Conservation (phyloP, 23 tunicate species). For the Ascidia mentula region DNA sequence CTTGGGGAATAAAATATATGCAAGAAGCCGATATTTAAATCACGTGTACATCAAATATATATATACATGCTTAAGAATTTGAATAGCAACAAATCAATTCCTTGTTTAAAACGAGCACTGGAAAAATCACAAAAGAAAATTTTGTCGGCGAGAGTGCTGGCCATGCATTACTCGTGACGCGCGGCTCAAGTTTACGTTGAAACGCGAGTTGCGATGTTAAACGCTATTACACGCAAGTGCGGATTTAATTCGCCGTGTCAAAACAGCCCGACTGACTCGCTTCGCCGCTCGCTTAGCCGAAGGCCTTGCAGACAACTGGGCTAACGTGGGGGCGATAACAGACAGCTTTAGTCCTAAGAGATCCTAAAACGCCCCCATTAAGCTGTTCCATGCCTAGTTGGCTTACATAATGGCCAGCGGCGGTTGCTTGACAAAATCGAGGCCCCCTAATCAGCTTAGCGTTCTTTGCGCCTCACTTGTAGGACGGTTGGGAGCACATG, state of each 20-base stretch:
- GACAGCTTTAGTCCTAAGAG: not conserved
- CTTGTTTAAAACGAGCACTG: not conserved
- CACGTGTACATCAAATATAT: not conserved
- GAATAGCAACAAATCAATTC: not conserved
- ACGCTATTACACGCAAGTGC: not conserved
- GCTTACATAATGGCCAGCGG: slow-evolving; percentile 14
- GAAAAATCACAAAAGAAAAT: not conserved
- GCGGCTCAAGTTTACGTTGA: not conserved
- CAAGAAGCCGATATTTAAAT: not conserved
- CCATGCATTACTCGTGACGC: not conserved
- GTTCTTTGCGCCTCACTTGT: not conserved
- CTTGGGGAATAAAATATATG: not conserved
- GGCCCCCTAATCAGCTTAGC: slow-evolving; percentile 20
- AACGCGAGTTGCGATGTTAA: not conserved
- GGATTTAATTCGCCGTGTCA: slow-evolving; percentile 8
- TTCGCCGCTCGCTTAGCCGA: too few species aligned
- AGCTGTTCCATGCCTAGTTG: slow-evolving; percentile 11
- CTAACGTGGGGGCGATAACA: too few species aligned
- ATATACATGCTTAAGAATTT: not conserved
- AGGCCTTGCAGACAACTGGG: too few species aligned
- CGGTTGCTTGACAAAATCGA: not conserved
- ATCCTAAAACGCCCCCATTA: not conserved
- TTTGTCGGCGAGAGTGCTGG: not conserved
- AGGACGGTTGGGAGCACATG: not conserved
- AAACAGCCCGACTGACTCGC: not conserved